Percentiles rank a stretch among this genome's conserved stretches.
phyloP scores from a whole-genome alignment of 2,888 invertebrate genomes.

The Macrosoma leucophasiata region DNA sequence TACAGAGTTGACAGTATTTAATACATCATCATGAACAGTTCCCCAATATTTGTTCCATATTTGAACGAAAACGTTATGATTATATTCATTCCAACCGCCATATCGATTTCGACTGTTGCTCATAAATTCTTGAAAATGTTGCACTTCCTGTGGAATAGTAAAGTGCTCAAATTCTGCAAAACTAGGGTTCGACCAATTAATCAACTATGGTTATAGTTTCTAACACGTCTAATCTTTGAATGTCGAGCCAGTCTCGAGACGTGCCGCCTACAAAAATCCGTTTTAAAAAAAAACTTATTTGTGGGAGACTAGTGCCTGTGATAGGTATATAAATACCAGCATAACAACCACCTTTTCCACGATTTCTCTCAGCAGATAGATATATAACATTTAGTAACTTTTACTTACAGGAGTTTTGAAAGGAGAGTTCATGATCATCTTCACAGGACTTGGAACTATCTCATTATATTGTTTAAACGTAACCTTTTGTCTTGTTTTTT shows the following conservation, averaged over 20 bases:
- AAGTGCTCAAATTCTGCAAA: no score
- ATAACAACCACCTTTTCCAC: no score
- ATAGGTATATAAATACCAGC: no score
- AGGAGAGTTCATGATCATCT: conserved; percentile 49
- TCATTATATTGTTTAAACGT: conserved; percentile 35
- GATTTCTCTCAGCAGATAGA: conserved; percentile 2
- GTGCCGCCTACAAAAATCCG: no score
- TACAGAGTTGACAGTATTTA: conserved; percentile 16
- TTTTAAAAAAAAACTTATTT: no score
- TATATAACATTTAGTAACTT: neutral
- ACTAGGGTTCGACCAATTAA: no score
- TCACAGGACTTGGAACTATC: conserved; percentile 57
- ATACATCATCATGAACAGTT: conserved; percentile 8
- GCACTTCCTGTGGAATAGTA: conserved; percentile 61
- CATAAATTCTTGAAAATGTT: conserved; percentile 72
- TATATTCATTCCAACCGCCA: conserved; percentile 75
- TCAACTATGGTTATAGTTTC: no score
- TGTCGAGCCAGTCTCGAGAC: no score
- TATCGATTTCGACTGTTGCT: conserved; percentile 61
- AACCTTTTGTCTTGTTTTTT: neutral
- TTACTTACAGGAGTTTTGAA: conserved; percentile 49
- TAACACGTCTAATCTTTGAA: no score
- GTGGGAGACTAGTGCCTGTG: no score
- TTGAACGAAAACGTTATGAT: conserved; percentile 71
- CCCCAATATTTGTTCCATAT: conserved; percentile 46